These are phyloP conservation scores for Struthio camelus DNA, from an alignment of 2,113 vertebrate species.

Conservation along the genomic window DNA sequence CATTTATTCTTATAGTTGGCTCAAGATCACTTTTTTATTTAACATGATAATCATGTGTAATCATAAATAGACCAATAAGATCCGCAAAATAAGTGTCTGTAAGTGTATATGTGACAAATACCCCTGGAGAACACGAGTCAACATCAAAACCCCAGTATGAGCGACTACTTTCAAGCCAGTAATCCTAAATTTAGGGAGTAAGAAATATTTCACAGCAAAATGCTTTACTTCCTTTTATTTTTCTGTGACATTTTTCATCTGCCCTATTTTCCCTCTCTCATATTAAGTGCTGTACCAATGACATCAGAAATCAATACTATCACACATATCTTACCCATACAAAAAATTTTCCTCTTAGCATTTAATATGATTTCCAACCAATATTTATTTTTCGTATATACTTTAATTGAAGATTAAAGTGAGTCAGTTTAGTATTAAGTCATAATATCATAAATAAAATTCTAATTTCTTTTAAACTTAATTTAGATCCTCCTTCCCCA, in stretches of 20 bases:
- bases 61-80: background rate
- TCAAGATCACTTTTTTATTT: background rate
- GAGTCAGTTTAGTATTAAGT: background rate
- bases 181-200: background rate
- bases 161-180: background rate
- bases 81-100: background rate
- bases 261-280: background rate
- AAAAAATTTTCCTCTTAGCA: background rate
- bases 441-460: background rate
- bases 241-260: background rate
- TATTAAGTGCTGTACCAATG: background rate
- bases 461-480: slow-evolving; percentile 14
- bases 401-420: background rate
- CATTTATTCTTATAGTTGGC: background rate
- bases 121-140: rapidly evolving
- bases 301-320: background rate
- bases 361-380: background rate
- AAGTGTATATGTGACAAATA: background rate
- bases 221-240: rapidly evolving
- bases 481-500: background rate
- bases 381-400: background rate
- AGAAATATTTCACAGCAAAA: background rate
- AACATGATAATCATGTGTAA: background rate
- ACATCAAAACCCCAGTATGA: background rate
- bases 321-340: background rate